phyloP scores from a whole-genome alignment of 2,797 vertebrate species.

The Tenualosa ilisha region DNA sequence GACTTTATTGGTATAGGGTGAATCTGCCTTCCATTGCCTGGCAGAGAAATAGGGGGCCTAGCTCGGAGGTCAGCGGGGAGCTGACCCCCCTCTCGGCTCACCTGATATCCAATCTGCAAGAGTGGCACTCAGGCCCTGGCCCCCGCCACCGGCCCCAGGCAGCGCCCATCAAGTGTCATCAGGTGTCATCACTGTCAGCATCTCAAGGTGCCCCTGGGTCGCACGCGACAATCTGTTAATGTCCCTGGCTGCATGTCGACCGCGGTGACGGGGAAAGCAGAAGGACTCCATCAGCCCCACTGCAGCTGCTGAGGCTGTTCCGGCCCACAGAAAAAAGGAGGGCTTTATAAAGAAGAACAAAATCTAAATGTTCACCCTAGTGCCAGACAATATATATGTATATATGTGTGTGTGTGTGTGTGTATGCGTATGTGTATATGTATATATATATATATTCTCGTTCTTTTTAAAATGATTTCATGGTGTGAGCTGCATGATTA shows the following conservation, averaged over 20 bases:
- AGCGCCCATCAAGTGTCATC: constrained; percentile 63
- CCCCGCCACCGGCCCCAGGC: constrained; percentile 42
- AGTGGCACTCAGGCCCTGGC: constrained; percentile 40
- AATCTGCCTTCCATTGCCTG: constrained; percentile 52
- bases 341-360: neutral
- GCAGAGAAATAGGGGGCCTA: constrained; percentile 38
- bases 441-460: neutral
- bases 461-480: neutral
- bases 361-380: neutral
- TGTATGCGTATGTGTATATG: too few species aligned
- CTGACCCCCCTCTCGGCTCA: constrained; percentile 51
- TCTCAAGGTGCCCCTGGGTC: constrained; percentile 66
- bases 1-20: constrained; percentile 42
- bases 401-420: too few species aligned
- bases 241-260: constrained; percentile 37
- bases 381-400: neutral
- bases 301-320: neutral
- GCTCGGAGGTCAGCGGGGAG: constrained; percentile 49
- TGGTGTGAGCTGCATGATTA: neutral
- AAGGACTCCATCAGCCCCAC: neutral
- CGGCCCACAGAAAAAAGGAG: neutral
- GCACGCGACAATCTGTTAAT: constrained; percentile 61
- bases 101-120: constrained; percentile 58
- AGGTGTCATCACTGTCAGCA: constrained; percentile 67
- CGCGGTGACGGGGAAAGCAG: neutral